These are phyloP conservation scores for Andrena minutula DNA, from an alignment of 2,888 invertebrate genomes.

Conservation along the genomic window DNA sequence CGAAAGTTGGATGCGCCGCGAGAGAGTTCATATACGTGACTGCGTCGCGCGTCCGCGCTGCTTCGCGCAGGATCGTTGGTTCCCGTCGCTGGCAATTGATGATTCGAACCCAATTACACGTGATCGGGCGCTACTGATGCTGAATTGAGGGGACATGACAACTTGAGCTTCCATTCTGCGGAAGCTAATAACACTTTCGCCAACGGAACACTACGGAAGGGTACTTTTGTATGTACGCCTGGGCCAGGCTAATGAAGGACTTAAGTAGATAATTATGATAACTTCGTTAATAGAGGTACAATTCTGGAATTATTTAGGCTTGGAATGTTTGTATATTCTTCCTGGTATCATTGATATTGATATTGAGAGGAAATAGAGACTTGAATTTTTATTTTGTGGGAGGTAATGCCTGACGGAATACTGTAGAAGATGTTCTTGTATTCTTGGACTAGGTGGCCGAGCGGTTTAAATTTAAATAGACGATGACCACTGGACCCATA, in stretches of 20 bases:
- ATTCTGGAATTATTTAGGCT: too few species aligned
- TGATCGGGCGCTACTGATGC: neutral
- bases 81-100: conserved; percentile 46
- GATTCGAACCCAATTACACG: conserved; percentile 12
- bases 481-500: too few species aligned
- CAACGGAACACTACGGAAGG: neutral
- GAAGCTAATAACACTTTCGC: neutral
- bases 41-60: conserved; percentile 53
- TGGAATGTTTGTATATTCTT: too few species aligned
- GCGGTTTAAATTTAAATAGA: too few species aligned
- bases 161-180: neutral
- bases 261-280: neutral
- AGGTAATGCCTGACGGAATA: too few species aligned
- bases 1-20: conserved; percentile 75
- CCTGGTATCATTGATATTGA: too few species aligned
- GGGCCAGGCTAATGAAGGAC: neutral
- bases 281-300: neutral
- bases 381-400: too few species aligned
- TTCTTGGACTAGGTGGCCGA: too few species aligned
- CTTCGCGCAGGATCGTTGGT: conserved; percentile 35
- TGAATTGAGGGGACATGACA: conserved; percentile 1
- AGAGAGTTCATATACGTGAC: conserved; percentile 70
- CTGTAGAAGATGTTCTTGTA: too few species aligned
- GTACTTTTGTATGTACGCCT: neutral
- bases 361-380: too few species aligned